Conservation (phyloP, 2,888 invertebrate genomes). For the Danaus chrysippus region DNA sequence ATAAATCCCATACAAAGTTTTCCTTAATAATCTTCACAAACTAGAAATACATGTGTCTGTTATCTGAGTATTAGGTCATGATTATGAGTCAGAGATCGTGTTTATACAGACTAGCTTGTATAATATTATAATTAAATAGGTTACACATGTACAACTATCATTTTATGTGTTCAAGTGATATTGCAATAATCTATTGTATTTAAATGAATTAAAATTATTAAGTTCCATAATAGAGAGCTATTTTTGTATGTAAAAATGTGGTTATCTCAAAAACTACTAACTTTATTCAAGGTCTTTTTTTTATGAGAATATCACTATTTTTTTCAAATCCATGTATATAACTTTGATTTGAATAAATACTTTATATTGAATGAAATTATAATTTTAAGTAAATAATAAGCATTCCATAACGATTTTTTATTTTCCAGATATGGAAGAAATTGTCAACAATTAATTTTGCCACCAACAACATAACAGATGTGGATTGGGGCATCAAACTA, state of each 20-base stretch:
- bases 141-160: constrained; percentile 30
- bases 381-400: constrained; percentile 23
- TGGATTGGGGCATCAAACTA: constrained; percentile 89
- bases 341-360: too few species aligned
- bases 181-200: constrained; percentile 1
- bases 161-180: constrained; percentile 3
- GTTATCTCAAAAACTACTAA: too few species aligned
- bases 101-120: constrained; percentile 25
- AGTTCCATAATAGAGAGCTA: too few species aligned
- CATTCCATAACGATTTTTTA: neutral
- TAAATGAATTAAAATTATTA: neutral
- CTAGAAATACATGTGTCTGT: neutral
- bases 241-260: too few species aligned
- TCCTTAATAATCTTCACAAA: neutral
- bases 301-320: too few species aligned
- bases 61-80: constrained; percentile 17
- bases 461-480: constrained; percentile 85
- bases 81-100: constrained; percentile 25
- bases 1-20: neutral
- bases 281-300: too few species aligned
- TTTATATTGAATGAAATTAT: neutral
- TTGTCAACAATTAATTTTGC: constrained; percentile 87
- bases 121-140: constrained; percentile 24
- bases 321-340: too few species aligned
- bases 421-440: constrained; percentile 82